Conservation (phyloP, 2,888 invertebrate genomes). For the Scrobipalpa atriplicella region DNA sequence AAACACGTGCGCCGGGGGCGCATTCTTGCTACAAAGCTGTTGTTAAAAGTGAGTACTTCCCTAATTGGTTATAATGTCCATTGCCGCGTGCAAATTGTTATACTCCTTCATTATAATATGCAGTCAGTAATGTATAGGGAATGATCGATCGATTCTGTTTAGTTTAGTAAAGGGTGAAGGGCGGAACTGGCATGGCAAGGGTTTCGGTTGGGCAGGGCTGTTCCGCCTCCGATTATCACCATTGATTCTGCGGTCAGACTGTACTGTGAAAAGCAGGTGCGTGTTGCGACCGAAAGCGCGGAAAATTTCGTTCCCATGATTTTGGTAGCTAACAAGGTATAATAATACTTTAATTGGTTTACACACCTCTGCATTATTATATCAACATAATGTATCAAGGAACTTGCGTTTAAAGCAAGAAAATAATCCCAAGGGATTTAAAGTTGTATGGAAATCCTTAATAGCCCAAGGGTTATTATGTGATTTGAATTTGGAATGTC, state of each 20-base stretch:
- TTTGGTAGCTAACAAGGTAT: constrained; percentile 7
- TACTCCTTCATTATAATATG: neutral
- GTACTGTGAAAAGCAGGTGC: constrained; percentile 61
- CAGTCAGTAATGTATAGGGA: neutral
- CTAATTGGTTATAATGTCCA: constrained; percentile 2
- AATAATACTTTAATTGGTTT: constrained; percentile 5
- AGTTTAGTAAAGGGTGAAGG: neutral
- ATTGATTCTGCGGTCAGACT: constrained; percentile 74
- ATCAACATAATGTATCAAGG: too few species aligned
- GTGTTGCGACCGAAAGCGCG: constrained; percentile 30
- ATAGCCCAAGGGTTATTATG: too few species aligned
- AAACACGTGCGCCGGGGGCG: constrained; percentile 72
- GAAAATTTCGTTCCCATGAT: constrained; percentile 28
- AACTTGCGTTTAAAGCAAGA: too few species aligned
- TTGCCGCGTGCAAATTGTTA: neutral
- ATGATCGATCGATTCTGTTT: neutral
- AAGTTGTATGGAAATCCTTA: too few species aligned
- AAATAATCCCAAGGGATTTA: too few species aligned
- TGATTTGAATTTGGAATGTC: too few species aligned
- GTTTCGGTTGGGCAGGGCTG: constrained; percentile 59
- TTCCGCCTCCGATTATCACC: constrained; percentile 74
- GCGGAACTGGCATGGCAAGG: neutral
- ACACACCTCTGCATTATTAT: too few species aligned
- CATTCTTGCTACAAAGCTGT: constrained; percentile 34
- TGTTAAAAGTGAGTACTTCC: constrained; percentile 4